Conservation (phyloP, 2,888 invertebrate species). For the Tupiocoris notatus region DNA sequence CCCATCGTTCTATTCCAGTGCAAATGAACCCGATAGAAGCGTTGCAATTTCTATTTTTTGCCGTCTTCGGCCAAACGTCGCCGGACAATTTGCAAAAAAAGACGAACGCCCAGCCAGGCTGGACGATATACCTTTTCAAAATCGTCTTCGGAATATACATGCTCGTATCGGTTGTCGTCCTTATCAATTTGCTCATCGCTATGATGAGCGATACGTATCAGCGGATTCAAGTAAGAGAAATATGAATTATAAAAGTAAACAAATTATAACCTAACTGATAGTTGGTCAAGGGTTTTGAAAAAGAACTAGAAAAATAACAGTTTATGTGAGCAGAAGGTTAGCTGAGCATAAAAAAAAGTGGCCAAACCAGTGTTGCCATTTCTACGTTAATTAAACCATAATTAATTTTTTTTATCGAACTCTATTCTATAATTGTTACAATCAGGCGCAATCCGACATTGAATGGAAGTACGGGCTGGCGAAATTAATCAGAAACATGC, state of each 20-base stretch:
- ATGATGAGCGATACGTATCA: constrained; percentile 99
- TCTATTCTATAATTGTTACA: no score
- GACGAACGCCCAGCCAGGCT: constrained; percentile 68
- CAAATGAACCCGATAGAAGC: constrained; percentile 87
- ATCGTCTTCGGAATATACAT: constrained; percentile 90
- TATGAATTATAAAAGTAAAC: no score
- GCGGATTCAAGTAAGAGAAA: constrained; percentile 95
- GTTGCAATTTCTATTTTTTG: constrained; percentile 98
- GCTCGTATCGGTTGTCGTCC: constrained; percentile 97
- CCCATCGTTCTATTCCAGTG: constrained; percentile 67
- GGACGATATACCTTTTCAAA: constrained; percentile 86
- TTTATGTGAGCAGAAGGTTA: no score
- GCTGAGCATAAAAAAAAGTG: no score
- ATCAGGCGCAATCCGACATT: constrained; percentile 97
- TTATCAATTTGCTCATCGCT: constrained; percentile 99
- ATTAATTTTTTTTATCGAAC: no score
- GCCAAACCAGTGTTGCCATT: no score
- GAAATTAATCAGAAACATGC: constrained; percentile 97
- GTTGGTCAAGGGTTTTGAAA: no score
- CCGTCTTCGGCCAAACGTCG: constrained; percentile 92
- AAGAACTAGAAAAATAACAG: no score
- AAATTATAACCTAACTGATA: no score
- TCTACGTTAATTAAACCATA: no score
- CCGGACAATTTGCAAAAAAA: constrained; percentile 72
- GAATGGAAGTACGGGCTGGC: constrained; percentile 99